Evolutionary conservation across 2,113 vertebrate genomes (phyloP).

Genomic region (Varanus salvator): DNA sequence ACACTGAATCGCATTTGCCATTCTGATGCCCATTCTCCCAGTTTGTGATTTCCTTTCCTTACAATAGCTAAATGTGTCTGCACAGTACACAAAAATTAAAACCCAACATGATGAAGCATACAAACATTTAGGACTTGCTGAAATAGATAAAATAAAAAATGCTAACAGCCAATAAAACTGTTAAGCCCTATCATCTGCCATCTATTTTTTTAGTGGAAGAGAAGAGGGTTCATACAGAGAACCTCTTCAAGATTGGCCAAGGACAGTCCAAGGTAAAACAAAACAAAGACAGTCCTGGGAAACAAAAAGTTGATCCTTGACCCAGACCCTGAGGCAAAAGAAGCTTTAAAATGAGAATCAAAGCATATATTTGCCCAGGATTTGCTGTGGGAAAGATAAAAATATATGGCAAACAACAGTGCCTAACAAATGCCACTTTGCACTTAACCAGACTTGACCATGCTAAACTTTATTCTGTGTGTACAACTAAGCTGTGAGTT

Average conservation of each 20-base stretch:
- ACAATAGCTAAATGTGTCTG: too few species aligned
- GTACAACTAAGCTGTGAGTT: neutral
- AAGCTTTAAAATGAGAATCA: neutral
- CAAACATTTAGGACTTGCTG: too few species aligned
- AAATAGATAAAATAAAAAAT: too few species aligned
- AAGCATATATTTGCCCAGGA: neutral
- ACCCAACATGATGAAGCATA: too few species aligned
- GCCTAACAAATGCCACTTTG: neutral
- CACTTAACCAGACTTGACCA: too few species aligned
- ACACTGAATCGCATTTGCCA: too few species aligned
- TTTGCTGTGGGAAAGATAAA: neutral
- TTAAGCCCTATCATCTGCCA: too few species aligned
- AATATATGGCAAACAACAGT: neutral
- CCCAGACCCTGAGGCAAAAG: neutral
- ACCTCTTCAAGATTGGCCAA: neutral
- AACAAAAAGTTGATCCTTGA: neutral
- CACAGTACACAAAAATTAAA: too few species aligned
- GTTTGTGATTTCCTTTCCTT: too few species aligned
- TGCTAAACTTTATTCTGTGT: neutral
- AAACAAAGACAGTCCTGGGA: neutral
- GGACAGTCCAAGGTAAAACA: neutral
- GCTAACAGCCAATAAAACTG: too few species aligned
- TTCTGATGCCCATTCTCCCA: too few species aligned
- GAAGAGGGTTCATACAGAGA: neutral
- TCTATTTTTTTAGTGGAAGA: too few species aligned